Evolutionary conservation across 1,140 invertebrate genomes (phyloP).

Genomic region (Branchinecta lynchi): DNA sequence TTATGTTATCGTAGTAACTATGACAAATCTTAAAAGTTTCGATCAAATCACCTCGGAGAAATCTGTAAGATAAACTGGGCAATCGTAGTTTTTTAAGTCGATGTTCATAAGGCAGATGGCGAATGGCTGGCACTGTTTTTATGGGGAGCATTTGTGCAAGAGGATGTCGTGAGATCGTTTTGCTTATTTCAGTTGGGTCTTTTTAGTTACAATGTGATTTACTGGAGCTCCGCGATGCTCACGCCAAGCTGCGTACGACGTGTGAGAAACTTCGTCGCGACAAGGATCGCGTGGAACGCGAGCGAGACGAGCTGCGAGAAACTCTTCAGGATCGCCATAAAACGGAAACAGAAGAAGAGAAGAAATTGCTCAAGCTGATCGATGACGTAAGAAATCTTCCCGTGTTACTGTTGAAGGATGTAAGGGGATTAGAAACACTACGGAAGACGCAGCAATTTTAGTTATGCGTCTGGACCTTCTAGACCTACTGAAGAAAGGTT

Average conservation of each 20-base stretch:
- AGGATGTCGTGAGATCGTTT: too few species aligned
- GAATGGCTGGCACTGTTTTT: too few species aligned
- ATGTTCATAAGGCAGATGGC: too few species aligned
- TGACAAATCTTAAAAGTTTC: too few species aligned
- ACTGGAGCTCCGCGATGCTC: constrained; percentile 69
- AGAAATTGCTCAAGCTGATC: constrained; percentile 47
- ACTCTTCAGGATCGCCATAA: constrained; percentile 36
- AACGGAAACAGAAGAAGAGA: constrained; percentile 44
- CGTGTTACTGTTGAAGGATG: not conserved
- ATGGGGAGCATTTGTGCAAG: too few species aligned
- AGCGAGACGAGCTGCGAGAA: constrained; percentile 50
- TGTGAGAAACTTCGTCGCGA: constrained; percentile 76
- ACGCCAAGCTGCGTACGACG: constrained; percentile 76
- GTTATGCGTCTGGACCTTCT: too few species aligned
- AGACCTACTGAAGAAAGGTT: too few species aligned
- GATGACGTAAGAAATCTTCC: constrained; percentile 38
- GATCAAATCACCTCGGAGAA: too few species aligned
- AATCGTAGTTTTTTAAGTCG: too few species aligned
- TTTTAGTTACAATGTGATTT: constrained; percentile 66
- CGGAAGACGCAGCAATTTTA: not conserved
- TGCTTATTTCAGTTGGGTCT: constrained; percentile 19
- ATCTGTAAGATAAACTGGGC: too few species aligned
- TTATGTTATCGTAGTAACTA: too few species aligned
- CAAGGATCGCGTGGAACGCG: constrained; percentile 64
- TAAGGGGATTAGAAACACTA: not conserved